Evolutionary conservation across 2,113 vertebrate species (phyloP).

Genomic region (Solea senegalensis): DNA sequence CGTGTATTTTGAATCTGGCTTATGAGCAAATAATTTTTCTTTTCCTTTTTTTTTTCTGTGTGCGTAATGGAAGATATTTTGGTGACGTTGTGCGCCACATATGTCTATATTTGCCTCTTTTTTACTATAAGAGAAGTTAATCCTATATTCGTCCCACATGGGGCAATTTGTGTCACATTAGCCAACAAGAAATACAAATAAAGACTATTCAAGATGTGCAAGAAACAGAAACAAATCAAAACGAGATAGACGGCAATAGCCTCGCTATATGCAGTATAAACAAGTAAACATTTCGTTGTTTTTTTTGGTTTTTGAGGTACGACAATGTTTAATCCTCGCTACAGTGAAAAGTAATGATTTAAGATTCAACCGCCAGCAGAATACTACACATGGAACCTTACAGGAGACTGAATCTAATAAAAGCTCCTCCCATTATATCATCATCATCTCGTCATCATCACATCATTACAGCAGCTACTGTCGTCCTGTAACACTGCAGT

Average conservation of each 20-base stretch:
- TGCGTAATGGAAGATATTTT: not conserved
- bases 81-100: not conserved
- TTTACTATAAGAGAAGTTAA: too few relatives aligned
- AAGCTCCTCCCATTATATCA: constrained; percentile 35
- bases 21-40: not conserved
- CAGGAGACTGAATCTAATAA: constrained; percentile 15
- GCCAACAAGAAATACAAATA: too few relatives aligned
- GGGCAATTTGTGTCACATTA: too few relatives aligned
- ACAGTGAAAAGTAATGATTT: not conserved
- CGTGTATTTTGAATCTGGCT: not conserved
- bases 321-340: not conserved
- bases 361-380: not conserved
- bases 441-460: constrained; percentile 36
- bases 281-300: not conserved
- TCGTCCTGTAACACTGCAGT: constrained; percentile 26
- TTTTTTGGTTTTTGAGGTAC: not conserved
- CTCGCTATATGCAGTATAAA: too few relatives aligned
- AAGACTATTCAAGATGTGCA: too few relatives aligned
- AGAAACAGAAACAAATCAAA: too few relatives aligned
- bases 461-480: constrained; percentile 13
- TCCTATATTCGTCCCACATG: too few relatives aligned
- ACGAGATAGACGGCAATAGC: too few relatives aligned
- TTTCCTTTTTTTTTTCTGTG: not conserved
- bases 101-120: not conserved
- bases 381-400: not conserved